A percentile compares a stretch with the other conserved stretches of the same genome.
Conservation (phyloP, 2,888 invertebrate genomes). For the Lasius fuliginosus region DNA sequence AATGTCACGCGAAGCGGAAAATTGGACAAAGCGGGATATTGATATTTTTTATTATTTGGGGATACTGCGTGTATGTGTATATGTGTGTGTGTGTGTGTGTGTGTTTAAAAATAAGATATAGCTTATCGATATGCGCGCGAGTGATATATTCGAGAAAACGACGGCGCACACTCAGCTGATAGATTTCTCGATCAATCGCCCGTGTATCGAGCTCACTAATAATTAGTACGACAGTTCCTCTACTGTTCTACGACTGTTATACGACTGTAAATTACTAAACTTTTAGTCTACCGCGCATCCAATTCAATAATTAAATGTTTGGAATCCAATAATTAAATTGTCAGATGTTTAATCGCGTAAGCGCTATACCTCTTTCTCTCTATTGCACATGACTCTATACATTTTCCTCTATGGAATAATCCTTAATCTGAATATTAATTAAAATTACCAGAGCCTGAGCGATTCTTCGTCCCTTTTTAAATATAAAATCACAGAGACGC, state of each 20-base stretch:
- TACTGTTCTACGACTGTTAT: not conserved
- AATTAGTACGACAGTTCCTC: not conserved
- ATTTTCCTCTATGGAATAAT: not conserved
- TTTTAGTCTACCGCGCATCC: not conserved
- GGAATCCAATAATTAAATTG: not conserved
- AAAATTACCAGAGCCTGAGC: not conserved
- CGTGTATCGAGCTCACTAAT: not conserved
- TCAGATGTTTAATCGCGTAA: not conserved
- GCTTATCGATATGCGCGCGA: conserved; percentile 4
- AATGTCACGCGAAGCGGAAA: not conserved
- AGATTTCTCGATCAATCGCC: conserved; percentile 17
- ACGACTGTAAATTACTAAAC: not conserved
- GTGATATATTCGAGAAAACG: conserved; percentile 11
- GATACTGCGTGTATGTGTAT: not conserved
- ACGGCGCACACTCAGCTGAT: not conserved
- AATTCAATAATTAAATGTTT: not conserved
- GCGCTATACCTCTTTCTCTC: not conserved
- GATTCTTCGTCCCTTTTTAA: not conserved
- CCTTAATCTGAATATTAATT: not conserved
- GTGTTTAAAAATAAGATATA: conserved; percentile 31
- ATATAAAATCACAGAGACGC: not conserved
- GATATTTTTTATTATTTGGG: conserved; percentile 41
- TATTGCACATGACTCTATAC: not conserved
- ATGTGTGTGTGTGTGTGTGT: not conserved
- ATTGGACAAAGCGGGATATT: not conserved